A percentile compares a stretch with the other conserved stretches of the same genome.
Conservation (phyloP, 2,888 invertebrate species). For the Phengaris arion region DNA sequence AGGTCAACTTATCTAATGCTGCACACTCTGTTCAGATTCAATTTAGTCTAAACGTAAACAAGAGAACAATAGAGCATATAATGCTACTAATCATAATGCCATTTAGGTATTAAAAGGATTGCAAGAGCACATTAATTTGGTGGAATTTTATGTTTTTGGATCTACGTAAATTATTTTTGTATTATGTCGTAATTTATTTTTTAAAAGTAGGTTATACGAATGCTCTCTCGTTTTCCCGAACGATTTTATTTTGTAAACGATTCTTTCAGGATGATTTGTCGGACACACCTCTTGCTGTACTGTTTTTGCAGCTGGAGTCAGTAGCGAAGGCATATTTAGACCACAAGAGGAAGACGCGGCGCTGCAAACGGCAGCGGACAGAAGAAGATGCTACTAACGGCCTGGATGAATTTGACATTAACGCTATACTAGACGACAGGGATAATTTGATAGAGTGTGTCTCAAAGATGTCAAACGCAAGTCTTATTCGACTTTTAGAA, state of each 20-base stretch:
- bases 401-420: conserved; percentile 53
- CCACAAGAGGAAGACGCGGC: conserved; percentile 58
- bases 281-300: conserved; percentile 67
- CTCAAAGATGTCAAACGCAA: conserved; percentile 49
- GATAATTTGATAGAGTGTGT: conserved; percentile 56
- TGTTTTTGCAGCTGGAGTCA: conserved; percentile 68
- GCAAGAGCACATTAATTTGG: too few relatives aligned
- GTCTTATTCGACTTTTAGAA: conserved; percentile 58
- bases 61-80: too few relatives aligned
- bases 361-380: conserved; percentile 64
- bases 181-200: too few relatives aligned
- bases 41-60: too few relatives aligned
- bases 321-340: conserved; percentile 63
- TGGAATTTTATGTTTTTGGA: too few relatives aligned
- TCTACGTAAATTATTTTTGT: too few relatives aligned
- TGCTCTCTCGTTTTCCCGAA: too few relatives aligned
- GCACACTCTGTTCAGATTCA: too few relatives aligned
- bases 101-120: too few relatives aligned
- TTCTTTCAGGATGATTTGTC: conserved; percentile 65
- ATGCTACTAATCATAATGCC: too few relatives aligned
- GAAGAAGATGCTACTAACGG: conserved; percentile 47
- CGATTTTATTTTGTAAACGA: neutral
- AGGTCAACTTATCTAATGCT: too few relatives aligned
- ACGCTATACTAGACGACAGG: conserved; percentile 52
- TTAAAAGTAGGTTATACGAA: too few relatives aligned